phyloP scores from a whole-genome alignment of 2,888 invertebrate genomes.

The Punctoribates punctum region DNA sequence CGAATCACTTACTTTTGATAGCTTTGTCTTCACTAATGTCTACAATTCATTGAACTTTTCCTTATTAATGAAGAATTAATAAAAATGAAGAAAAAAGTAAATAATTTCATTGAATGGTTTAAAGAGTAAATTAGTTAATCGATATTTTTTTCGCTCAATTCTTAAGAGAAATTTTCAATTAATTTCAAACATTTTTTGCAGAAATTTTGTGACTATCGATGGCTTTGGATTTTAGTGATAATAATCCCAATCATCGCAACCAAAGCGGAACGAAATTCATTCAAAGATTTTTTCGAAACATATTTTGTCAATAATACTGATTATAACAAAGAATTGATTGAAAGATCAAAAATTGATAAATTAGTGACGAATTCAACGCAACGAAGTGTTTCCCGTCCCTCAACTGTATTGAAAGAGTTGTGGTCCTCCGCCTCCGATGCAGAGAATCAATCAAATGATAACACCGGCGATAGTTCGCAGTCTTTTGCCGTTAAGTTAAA shows the following conservation, averaged over 20 bases:
- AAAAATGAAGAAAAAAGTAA: too few species aligned
- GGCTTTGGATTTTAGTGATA: constrained; percentile 14
- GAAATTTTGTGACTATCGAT: constrained; percentile 8
- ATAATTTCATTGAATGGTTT: not conserved
- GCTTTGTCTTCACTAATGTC: too few species aligned
- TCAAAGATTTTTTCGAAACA: not conserved
- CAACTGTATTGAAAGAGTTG: constrained; percentile 2
- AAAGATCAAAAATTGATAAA: not conserved
- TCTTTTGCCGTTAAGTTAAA: not conserved
- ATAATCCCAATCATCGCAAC: not conserved
- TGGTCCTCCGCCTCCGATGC: constrained; percentile 8
- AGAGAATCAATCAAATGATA: not conserved
- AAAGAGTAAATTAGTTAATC: not conserved
- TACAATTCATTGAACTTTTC: too few species aligned
- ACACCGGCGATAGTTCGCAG: not conserved
- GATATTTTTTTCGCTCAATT: not conserved
- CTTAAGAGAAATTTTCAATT: not conserved
- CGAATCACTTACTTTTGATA: too few species aligned
- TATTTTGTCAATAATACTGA: not conserved
- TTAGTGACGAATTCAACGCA: not conserved
- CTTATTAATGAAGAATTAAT: too few species aligned
- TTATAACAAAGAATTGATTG: constrained; percentile 1
- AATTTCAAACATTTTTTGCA: not conserved
- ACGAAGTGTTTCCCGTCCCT: not conserved
- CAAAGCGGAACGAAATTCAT: constrained; percentile 12